Evolutionary conservation across 2,113 vertebrate species (phyloP).

Genomic region (Passer domesticus): DNA sequence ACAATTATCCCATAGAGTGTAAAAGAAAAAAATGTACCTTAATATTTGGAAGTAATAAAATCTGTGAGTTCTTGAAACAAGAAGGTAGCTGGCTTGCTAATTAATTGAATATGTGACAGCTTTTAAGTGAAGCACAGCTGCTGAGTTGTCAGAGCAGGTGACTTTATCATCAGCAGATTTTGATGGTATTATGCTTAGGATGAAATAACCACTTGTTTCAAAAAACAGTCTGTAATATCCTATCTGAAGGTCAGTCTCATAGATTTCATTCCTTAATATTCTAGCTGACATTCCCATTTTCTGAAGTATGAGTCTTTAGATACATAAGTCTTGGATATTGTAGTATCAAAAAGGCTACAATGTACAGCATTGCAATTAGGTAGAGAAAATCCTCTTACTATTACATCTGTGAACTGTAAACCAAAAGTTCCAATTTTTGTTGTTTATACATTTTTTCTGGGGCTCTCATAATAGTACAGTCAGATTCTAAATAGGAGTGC

Average conservation of each 20-base stretch:
- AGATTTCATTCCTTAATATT: constrained; percentile 72
- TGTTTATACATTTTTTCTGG: not conserved
- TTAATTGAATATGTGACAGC: constrained; percentile 60
- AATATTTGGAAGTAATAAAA: not conserved
- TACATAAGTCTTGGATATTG: constrained; percentile 68
- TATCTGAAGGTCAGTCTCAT: constrained; percentile 59
- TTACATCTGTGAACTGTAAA: constrained; percentile 21
- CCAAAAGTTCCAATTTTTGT: not conserved
- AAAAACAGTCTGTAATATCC: constrained; percentile 42
- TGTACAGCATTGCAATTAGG: constrained; percentile 54
- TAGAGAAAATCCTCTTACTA: constrained; percentile 42
- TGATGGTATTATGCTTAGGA: constrained; percentile 57
- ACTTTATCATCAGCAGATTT: constrained; percentile 65
- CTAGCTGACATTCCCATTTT: constrained; percentile 67
- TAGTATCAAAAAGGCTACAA: constrained; percentile 50
- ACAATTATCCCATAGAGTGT: not conserved
- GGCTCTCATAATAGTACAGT: not conserved
- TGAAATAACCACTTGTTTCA: constrained; percentile 62
- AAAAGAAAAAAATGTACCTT: not conserved
- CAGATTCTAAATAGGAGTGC: not conserved
- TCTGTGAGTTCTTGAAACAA: constrained; percentile 1
- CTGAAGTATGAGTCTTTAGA: constrained; percentile 67
- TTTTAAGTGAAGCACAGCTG: constrained; percentile 32
- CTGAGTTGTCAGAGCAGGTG: constrained; percentile 58
- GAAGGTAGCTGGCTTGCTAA: constrained; percentile 32